Evolutionary conservation across 2,113 vertebrate genomes (phyloP), one percentile per base, ranked within the genome.

Genomic region (Puma concolor): DNA sequence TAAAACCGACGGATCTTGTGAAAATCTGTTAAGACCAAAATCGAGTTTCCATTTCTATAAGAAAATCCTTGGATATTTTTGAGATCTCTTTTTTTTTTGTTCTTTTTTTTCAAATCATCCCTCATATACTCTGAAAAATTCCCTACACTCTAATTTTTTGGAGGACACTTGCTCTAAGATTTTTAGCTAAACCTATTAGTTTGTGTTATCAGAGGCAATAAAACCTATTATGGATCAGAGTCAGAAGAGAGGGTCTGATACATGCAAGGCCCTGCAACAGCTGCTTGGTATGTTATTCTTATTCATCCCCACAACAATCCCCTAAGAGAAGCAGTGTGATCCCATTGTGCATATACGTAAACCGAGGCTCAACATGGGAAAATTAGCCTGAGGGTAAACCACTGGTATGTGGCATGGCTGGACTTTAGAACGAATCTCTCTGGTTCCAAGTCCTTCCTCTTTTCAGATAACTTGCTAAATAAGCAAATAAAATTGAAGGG

Each of bases 401-500:
- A 19, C 27, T 66, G 5, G n/a, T 33, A 16, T 27, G 16, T 31
- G 23, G n/a, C 76, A 48, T 33, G 16, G 4, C 11, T 86, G 41
- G 31, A 82, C 33, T 89, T 93, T 29, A 88, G 57, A 69, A 36
- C 0, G 41, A 19, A 64, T 52, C 50, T 79, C 5, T 81, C 63
- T 71, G 17, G 12, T 76, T 71, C 19, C 67, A 74, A 83, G 52
- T 74, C 63, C 15, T 64, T 81, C 23, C 2, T 54, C 82, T 83
- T 83, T 63, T 95, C 50, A 74, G 48, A 36, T 13, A 54, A 72
- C 31, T 88, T 93, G 50, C 25, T 82, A 93, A 95, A 86, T 71
- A 77, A 84, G 7, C n/a, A 95, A 88, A 95, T 93, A 80, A 54
- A 80, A 77, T 84, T 19, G 29, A 96, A 94, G 9, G 54, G 7